Evolutionary conservation across 2,113 vertebrate species (phyloP).

Genomic region (Phalacrocorax brasilianus): DNA sequence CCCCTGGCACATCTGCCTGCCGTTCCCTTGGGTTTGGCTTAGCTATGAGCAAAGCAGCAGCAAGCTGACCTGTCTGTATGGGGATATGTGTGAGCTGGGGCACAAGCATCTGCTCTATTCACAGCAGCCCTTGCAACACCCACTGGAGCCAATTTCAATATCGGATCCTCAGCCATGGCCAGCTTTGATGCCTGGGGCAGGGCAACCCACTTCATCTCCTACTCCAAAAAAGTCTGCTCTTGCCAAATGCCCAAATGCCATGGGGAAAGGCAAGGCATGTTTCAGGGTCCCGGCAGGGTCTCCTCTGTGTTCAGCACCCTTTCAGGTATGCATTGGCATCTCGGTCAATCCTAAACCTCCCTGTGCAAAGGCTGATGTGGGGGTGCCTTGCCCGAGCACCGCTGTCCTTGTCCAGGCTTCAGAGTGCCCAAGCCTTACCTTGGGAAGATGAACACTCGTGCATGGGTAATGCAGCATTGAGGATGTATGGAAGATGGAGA

Average conservation of each 20-base stretch:
- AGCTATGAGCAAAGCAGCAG: not conserved
- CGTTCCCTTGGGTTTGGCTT: not conserved
- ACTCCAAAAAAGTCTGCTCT: not conserved
- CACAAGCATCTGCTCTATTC: not conserved
- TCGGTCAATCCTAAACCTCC: not conserved
- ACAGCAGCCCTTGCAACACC: not conserved
- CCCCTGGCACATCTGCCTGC: too few species aligned
- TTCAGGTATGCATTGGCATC: accelerated
- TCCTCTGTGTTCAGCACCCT: not conserved
- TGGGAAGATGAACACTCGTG: not conserved
- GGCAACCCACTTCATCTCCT: not conserved
- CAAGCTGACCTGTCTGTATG: accelerated
- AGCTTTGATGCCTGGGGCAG: not conserved
- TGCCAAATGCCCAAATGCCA: not conserved
- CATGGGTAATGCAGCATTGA: accelerated
- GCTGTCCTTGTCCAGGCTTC: accelerated
- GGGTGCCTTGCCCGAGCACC: accelerated
- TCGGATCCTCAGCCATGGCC: not conserved
- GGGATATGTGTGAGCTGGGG: not conserved
- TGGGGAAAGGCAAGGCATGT: not conserved
- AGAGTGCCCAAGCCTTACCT: not conserved
- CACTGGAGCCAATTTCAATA: accelerated
- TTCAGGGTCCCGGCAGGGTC: not conserved
- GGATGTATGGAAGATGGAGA: not conserved
- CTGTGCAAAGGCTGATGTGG: accelerated